Conservation (phyloP, 2,888 invertebrate genomes). For the Habroteleia sp. region DNA sequence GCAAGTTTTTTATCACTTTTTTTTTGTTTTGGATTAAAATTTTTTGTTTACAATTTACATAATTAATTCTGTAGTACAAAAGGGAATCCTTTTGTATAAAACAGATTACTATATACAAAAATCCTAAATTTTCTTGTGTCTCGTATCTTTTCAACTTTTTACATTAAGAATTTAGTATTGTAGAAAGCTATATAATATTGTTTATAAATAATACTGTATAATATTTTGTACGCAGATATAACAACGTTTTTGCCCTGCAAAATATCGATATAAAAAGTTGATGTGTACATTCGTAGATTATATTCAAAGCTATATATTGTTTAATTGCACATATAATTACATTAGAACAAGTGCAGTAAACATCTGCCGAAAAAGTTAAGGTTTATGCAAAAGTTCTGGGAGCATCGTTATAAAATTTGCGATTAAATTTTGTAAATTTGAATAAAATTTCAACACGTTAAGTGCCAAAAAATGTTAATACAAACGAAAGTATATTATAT, state of each 20-base stretch:
- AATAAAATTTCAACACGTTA: conserved; percentile 3
- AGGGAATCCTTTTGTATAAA: too few species aligned
- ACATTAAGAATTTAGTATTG: too few species aligned
- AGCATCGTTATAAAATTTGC: conserved; percentile 3
- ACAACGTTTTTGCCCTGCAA: not conserved
- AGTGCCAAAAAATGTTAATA: conserved; percentile 21
- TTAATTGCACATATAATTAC: conserved; percentile 14
- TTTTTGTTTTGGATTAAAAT: too few species aligned
- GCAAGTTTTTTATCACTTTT: too few species aligned
- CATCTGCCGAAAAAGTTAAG: conserved; percentile 5
- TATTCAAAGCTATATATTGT: conserved; percentile 20
- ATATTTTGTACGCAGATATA: too few species aligned
- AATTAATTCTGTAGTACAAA: too few species aligned
- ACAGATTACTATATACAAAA: too few species aligned
- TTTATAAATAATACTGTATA: too few species aligned
- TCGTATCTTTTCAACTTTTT: too few species aligned
- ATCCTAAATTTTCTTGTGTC: too few species aligned
- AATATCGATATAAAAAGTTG: not conserved
- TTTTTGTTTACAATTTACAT: too few species aligned
- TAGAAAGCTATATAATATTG: too few species aligned
- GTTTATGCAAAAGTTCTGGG: not conserved
- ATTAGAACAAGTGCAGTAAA: conserved; percentile 2
- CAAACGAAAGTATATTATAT: conserved; percentile 23
- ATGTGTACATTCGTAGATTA: not conserved
- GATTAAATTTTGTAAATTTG: conserved; percentile 2